These are phyloP conservation scores for Pachyramphus minor DNA, from an alignment of 2,113 vertebrate genomes.

Conservation along the genomic window DNA sequence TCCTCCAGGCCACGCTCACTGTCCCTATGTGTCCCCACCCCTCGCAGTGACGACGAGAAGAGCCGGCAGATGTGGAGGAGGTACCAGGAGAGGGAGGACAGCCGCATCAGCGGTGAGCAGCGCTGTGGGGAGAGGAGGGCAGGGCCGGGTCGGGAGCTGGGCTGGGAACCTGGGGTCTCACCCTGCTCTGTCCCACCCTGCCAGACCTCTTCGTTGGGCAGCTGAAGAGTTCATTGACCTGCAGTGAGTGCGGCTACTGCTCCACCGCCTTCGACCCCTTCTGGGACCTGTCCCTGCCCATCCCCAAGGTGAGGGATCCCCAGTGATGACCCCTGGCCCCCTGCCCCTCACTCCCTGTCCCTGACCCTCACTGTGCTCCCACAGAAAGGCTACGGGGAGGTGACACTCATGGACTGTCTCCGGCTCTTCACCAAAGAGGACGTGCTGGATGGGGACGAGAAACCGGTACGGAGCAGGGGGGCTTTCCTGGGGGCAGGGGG, in stretches of 20 bases:
- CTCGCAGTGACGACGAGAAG: constrained; percentile 88
- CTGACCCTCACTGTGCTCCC: neutral
- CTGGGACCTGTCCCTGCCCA: constrained; percentile 95
- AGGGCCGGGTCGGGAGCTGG: neutral
- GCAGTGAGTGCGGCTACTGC: constrained; percentile 88
- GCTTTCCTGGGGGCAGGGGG: neutral
- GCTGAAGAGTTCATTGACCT: constrained; percentile 93
- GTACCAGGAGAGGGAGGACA: constrained; percentile 92
- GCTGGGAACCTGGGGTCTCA: neutral
- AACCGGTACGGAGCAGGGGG: constrained; percentile 77
- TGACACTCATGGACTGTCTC: constrained; percentile 89
- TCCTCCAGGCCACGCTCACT: neutral
- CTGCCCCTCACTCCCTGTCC: neutral
- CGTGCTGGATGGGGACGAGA: constrained; percentile 91
- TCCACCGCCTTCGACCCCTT: constrained; percentile 95
- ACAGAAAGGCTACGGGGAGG: constrained; percentile 84
- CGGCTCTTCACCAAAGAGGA: constrained; percentile 94
- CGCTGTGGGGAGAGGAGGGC: too few relatives aligned
- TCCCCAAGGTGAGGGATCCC: constrained; percentile 81
- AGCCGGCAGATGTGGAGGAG: constrained; percentile 91
- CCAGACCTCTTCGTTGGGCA: constrained; percentile 96
- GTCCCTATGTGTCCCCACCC: neutral
- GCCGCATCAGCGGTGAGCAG: constrained; percentile 88
- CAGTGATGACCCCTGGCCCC: accelerated
- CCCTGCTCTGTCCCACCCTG: neutral